Base-by-base conservation (phyloP, 1,140 invertebrate species). In the Phortica variegata region DNA sequence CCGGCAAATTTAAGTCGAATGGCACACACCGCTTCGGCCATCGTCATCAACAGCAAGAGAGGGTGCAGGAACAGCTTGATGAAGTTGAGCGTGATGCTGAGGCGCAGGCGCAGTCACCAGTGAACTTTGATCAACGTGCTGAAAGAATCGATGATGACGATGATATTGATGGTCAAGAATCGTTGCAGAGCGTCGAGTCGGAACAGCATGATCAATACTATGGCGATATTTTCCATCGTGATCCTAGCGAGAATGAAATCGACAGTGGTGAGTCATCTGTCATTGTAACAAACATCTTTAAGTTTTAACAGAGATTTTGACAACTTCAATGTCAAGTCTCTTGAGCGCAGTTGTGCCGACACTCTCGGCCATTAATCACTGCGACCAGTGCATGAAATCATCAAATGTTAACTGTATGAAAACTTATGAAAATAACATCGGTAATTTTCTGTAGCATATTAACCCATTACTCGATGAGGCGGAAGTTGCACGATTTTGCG, bases 161-260 rank as follows among this genome's bases (percentile, higher is more conserved):
- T 52, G 65, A 73, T 20, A 51, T 56, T 39, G 60, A 70, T 54
- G 65, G 75, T 3, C 74, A 79, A 61, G 73, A 77, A 20, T 63
- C 71, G n/a, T 68, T 86, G 63, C 83, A 85, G 73, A 83, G 81
- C 52, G 83, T 84, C 5, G 84, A 86, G 61, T 84, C 81, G 9
- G 83, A 85, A 65, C 83, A 83, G 54, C 80, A 80, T 23, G 70
- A 78, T 50, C 74, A 78, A 29, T 75, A 77, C 54, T 79, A 79
- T 50, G 74, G 77, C 19, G 68, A 79, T 34, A 59, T 72, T 45
- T 73, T 75, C 36, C 48, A 60, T 46, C 58, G 70, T 8, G 72
- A 75, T 68, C 65, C 75, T 31, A 61, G 66, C 45, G 75, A 77
- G 47, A 73, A 75, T 49, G 70, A 73, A 53, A 61, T 73, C 29